Conservation (phyloP, 92 coral and sea anemone genomes). For the Palythoa heliodiscus region DNA sequence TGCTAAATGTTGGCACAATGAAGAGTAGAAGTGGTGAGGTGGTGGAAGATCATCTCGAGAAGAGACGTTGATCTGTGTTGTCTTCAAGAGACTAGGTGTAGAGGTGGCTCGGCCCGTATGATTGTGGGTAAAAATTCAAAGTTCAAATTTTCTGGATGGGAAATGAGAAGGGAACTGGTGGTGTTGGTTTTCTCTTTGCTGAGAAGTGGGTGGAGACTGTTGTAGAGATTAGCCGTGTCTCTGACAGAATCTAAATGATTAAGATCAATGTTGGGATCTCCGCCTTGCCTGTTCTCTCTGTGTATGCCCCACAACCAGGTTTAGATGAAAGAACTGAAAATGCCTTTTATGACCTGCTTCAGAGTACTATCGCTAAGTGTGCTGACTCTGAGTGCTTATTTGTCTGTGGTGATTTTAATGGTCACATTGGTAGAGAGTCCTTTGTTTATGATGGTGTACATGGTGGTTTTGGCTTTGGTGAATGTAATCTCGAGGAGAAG, state of each 20-base stretch:
- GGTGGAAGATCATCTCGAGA: too few species aligned
- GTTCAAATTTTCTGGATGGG: constrained; percentile 52
- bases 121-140: too few species aligned
- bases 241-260: constrained; percentile 20
- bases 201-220: constrained; percentile 44
- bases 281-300: constrained; percentile 34
- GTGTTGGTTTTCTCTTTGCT: constrained; percentile 40
- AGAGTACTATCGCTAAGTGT: constrained; percentile 14
- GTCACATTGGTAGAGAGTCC: constrained; percentile 38
- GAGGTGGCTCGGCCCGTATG: too few species aligned
- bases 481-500: constrained; percentile 40
- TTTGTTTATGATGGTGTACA: constrained; percentile 49
- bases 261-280: neutral
- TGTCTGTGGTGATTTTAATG: constrained; percentile 45
- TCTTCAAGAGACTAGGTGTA: too few species aligned
- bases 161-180: constrained; percentile 28
- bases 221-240: constrained; percentile 19
- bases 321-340: constrained; percentile 26
- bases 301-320: constrained; percentile 47
- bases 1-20: too few species aligned
- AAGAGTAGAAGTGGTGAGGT: too few species aligned
- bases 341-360: constrained; percentile 19
- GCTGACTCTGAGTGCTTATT: constrained; percentile 26
- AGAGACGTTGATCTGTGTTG: too few species aligned
- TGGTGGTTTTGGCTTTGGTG: constrained; percentile 19